Percentiles rank a stretch among this genome's conserved stretches.
These are phyloP conservation scores for Orthochromis indermauri DNA, from an alignment of 2,113 vertebrate species.

Conservation along the genomic window DNA sequence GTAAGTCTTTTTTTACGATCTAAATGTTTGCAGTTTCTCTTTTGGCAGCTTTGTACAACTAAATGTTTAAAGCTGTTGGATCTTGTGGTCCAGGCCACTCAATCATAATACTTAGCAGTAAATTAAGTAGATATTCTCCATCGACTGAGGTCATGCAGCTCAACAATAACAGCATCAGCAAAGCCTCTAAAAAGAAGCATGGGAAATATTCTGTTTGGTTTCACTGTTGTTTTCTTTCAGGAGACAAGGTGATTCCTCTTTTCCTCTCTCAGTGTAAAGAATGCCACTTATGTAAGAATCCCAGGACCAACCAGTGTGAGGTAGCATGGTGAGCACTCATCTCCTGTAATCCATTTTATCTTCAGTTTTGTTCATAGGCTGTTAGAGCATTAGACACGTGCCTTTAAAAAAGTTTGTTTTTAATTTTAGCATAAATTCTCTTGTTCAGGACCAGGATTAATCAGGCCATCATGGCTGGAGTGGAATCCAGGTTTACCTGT, in stretches of 20 bases:
- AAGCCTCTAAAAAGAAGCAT: background rate
- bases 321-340: conserved; percentile 63
- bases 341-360: background rate
- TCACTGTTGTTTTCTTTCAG: conserved; percentile 41
- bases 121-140: background rate
- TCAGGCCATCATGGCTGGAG: conserved; percentile 53
- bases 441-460: conserved; percentile 23
- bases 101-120: background rate
- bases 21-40: background rate
- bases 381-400: background rate
- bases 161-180: background rate
- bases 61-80: background rate
- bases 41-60: background rate
- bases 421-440: background rate
- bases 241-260: conserved; percentile 81
- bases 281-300: conserved; percentile 73
- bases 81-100: background rate
- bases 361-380: background rate
- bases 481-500: conserved; percentile 72
- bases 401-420: background rate
- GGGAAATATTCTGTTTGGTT: background rate
- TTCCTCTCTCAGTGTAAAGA: conserved; percentile 74
- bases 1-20: background rate
- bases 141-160: too few species aligned
- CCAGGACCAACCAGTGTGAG: conserved; percentile 76